Conservation (phyloP, 2,888 invertebrate genomes). For the Torymus auratus region DNA sequence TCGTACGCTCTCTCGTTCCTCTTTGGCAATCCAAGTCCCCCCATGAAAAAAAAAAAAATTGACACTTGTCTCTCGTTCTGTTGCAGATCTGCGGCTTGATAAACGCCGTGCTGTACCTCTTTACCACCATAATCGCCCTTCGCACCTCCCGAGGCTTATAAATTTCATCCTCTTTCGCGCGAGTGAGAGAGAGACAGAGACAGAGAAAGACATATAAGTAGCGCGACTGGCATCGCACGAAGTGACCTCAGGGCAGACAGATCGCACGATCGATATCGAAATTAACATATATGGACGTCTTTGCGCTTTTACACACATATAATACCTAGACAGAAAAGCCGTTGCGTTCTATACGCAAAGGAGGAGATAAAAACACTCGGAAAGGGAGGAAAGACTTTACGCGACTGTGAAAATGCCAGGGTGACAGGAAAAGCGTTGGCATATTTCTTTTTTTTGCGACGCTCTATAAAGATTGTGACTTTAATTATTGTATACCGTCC, state of each 20-base stretch:
- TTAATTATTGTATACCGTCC: neutral
- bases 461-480: no score
- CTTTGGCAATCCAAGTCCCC: no score
- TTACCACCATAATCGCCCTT: slow-evolving; percentile 87
- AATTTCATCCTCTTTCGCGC: slow-evolving; percentile 63
- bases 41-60: neutral
- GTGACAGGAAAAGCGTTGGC: neutral
- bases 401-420: no score
- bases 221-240: neutral
- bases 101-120: slow-evolving; percentile 84
- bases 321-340: neutral
- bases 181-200: neutral
- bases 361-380: no score
- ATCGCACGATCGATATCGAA: slow-evolving; percentile 3
- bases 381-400: no score
- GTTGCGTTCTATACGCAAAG: neutral
- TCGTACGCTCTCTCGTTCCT: no score
- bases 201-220: neutral
- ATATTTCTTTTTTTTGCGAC: no score
- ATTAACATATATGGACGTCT: slow-evolving; percentile 5
- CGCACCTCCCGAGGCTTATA: slow-evolving; percentile 87
- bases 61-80: slow-evolving; percentile 55
- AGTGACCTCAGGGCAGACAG: neutral
- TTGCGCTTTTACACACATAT: slow-evolving; percentile 10
- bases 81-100: slow-evolving; percentile 88